phyloP scores from a whole-genome alignment of 2,888 invertebrate species.

The Leucophora obtusa region DNA sequence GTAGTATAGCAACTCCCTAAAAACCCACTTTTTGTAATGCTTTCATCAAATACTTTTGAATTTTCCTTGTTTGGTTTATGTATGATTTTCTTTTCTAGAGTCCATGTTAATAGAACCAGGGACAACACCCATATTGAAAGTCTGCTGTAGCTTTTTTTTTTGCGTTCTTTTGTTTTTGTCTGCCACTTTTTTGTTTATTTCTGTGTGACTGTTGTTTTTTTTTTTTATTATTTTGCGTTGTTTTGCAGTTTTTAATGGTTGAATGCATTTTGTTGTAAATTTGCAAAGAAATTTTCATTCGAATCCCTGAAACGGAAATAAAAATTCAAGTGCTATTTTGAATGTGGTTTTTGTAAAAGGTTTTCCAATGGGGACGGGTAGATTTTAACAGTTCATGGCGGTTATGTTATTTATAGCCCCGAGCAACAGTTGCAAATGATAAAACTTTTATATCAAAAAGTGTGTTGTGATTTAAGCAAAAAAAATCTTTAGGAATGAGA shows the following conservation, averaged over 20 bases:
- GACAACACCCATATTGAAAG: constrained; percentile 54
- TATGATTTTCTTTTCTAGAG: neutral
- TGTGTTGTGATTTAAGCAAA: too few species aligned
- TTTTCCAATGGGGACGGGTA: neutral
- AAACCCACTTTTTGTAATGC: neutral
- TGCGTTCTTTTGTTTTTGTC: constrained; percentile 35
- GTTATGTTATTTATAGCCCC: too few species aligned
- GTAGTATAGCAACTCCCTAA: neutral
- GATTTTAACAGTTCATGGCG: too few species aligned
- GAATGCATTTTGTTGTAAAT: constrained; percentile 43
- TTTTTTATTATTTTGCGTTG: neutral
- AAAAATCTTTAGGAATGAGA: too few species aligned
- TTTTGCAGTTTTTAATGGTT: constrained; percentile 29
- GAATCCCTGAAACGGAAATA: constrained; percentile 52
- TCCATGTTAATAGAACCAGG: constrained; percentile 25
- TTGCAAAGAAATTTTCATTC: constrained; percentile 32
- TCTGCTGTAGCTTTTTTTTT: constrained; percentile 28
- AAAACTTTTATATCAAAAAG: too few species aligned
- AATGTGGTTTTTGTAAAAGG: neutral
- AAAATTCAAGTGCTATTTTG: constrained; percentile 44
- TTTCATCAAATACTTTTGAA: neutral
- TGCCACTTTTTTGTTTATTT: neutral
- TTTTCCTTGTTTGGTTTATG: constrained; percentile 6
- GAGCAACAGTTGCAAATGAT: too few species aligned
- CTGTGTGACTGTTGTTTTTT: neutral